phyloP scores from a whole-genome alignment of 2,888 invertebrate species.

The Agelastica alni region DNA sequence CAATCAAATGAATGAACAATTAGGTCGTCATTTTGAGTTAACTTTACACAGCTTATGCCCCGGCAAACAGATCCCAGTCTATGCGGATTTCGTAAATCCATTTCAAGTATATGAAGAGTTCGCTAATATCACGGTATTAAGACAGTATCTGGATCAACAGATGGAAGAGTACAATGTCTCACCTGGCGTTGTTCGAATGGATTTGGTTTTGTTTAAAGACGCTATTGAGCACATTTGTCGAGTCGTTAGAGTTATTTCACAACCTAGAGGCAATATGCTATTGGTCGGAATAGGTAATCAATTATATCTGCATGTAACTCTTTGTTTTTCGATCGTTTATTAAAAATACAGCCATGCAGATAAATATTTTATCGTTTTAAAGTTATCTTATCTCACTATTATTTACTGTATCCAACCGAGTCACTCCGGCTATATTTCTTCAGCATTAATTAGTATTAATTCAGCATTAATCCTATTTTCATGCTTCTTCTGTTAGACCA shows the following conservation, averaged over 20 bases:
- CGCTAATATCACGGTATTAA: conserved; percentile 64
- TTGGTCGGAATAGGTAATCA: conserved; percentile 25
- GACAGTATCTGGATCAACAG: conserved; percentile 60
- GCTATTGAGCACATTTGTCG: conserved; percentile 85
- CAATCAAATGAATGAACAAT: conserved; percentile 69
- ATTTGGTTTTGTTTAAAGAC: conserved; percentile 83
- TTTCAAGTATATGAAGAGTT: conserved; percentile 72
- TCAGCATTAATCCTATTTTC: no score
- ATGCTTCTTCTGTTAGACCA: no score
- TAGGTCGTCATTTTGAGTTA: conserved; percentile 79
- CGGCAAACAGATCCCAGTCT: conserved; percentile 68
- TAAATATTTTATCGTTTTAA: no score
- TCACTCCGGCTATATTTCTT: no score
- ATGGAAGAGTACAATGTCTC: conserved; percentile 80
- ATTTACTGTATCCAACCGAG: no score
- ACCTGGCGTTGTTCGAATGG: conserved; percentile 78
- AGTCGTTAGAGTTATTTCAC: conserved; percentile 81
- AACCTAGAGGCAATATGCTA: conserved; percentile 82
- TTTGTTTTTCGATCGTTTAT: no score
- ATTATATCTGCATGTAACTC: no score
- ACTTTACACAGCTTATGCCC: conserved; percentile 81
- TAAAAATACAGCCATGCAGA: no score
- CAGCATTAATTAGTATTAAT: no score
- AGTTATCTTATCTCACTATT: no score
- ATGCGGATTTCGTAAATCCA: conserved; percentile 81